These are phyloP conservation scores for Drosophila truncata DNA, from an alignment of 1,140 invertebrate species.

Conservation along the genomic window DNA sequence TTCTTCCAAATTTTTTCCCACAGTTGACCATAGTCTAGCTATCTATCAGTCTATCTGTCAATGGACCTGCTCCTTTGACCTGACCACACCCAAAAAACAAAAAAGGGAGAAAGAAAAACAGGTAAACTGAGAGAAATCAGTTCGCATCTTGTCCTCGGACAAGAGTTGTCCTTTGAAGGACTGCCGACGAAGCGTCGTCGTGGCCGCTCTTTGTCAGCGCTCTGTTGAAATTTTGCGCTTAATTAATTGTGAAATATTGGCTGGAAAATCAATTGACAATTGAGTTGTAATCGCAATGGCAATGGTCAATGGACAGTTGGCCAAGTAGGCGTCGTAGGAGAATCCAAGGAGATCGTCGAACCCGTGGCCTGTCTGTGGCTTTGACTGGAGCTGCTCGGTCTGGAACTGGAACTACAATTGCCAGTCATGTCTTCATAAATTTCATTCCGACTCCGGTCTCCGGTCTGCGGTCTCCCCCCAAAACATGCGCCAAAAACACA, in stretches of 20 bases:
- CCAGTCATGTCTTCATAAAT: conserved; percentile 84
- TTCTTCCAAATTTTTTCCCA: conserved; percentile 51
- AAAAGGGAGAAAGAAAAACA: conserved; percentile 5
- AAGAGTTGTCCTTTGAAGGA: conserved; percentile 43
- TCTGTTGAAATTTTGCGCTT: conserved; percentile 75
- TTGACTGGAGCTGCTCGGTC: conserved; percentile 1
- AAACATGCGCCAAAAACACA: conserved; percentile 79
- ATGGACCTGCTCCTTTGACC: conserved; percentile 62
- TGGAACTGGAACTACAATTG: conserved; percentile 71
- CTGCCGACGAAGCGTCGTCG: conserved; percentile 30
- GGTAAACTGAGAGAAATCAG: conserved; percentile 48
- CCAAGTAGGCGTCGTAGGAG: conserved; percentile 73
- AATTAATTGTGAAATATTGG: conserved; percentile 81
- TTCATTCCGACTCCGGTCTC: conserved; percentile 57
- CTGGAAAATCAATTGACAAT: conserved; percentile 59
- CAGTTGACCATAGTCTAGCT: conserved; percentile 37
- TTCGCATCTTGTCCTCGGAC: conserved; percentile 39
- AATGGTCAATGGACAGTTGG: conserved; percentile 34
- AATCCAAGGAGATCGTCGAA: conserved; percentile 48
- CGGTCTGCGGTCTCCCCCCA: conserved; percentile 19
- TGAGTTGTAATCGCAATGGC: conserved; percentile 70
- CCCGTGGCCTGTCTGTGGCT: conserved; percentile 11
- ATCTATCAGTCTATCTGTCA: conserved; percentile 55
- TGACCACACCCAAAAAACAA: conserved; percentile 51
- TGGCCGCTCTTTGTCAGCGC: conserved; percentile 20